Base-by-base conservation (phyloP, 2,888 invertebrate species). In the Epsilonema sp. region DNA sequence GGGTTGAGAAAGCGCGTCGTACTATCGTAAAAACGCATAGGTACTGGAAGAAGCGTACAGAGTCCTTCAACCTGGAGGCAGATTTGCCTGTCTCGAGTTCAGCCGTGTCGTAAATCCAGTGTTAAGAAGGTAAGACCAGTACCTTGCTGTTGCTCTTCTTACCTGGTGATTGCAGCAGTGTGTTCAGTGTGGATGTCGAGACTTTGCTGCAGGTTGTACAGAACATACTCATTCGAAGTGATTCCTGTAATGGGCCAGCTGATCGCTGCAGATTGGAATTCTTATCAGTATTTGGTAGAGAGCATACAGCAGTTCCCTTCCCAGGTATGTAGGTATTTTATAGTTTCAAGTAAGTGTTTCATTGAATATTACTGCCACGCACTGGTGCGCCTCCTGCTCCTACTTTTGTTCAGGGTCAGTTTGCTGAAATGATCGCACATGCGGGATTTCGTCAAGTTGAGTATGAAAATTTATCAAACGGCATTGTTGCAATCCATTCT, bases 241-340 rank as follows among this genome's bases (percentile, higher is more conserved):
- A 94, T 97, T 60, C 97, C 94, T 5, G 84, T 85, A 1, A 73
- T 97, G 75, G 97, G 97, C 0, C 83, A 89, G 65, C 69, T 97
- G 37, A 73, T 97, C 36, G 82, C 84, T 3, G 82, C 84, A 2
- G 83, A 97, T 69, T 94, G 87, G 84, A 76, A 83, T 51, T 80
- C 92, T 0, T 99, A 99, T 71, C 83, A 90, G 68, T 99, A 99
- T 69, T 75, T 97, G 38, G 90, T 97, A 0, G 94, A 97, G 70
- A 94, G 94, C 69, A 99, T 97, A 56, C 73, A 90, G 36, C 79
- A 82, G 65, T 97, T 99, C 69, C 97, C 97, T 0, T 76, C 79
- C 57, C 92, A 94, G 75, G 82, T 79, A 63, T 52, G 53, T 37
- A 16, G 25, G 40, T 44, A 31, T 26, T 26, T 43, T 20, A 36